These are phyloP conservation scores for Dasyprocta punctata DNA, from an alignment of 2,113 vertebrate species.

Conservation along the genomic window DNA sequence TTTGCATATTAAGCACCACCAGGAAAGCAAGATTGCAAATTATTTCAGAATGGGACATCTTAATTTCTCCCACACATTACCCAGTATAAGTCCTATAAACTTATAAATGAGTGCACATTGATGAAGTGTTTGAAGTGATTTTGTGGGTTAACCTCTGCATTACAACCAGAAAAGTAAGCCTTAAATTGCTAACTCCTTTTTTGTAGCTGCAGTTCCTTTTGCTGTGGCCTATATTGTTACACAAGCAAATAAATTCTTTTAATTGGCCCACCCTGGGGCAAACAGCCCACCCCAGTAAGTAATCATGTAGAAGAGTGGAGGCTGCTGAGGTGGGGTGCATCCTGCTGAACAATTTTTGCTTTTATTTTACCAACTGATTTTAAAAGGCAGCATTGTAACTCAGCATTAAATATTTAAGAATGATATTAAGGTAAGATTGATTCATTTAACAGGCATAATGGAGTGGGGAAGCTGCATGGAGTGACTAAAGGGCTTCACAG, in stretches of 20 bases:
- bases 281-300: constrained; percentile 57
- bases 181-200: constrained; percentile 36
- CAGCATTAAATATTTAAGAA: constrained; percentile 82
- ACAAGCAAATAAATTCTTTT: constrained; percentile 74
- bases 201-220: not conserved
- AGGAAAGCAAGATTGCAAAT: not conserved
- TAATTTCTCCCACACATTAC: not conserved
- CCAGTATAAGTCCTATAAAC: not conserved
- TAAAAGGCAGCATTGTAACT: constrained; percentile 76
- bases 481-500: constrained; percentile 73
- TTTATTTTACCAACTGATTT: constrained; percentile 80
- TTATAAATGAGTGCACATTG: not conserved
- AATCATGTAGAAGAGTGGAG: constrained; percentile 44
- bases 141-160: constrained; percentile 53
- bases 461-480: constrained; percentile 72
- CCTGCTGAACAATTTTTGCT: constrained; percentile 74
- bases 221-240: constrained; percentile 7
- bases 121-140: constrained; percentile 34
- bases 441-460: constrained; percentile 82
- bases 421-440: constrained; percentile 80
- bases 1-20: not conserved
- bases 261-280: constrained; percentile 65
- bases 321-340: constrained; percentile 51
- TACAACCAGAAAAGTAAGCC: constrained; percentile 36
- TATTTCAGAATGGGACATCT: not conserved